Base-by-base conservation (phyloP, 1,140 invertebrate genomes). In the Drosophila orosa region DNA sequence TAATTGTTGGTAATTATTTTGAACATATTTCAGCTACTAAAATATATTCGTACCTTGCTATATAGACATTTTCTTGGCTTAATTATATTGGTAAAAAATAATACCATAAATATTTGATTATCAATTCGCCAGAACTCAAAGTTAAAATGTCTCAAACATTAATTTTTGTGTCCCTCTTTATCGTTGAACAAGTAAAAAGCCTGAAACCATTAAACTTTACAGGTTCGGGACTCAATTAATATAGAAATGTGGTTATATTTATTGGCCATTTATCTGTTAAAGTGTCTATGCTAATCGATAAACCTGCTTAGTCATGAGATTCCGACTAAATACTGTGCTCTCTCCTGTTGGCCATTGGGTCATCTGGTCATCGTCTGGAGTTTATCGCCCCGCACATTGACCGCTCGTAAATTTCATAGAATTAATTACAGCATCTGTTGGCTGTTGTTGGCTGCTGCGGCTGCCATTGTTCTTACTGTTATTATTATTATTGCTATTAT, bases 351-450 rank as follows among this genome's bases (percentile, higher is more conserved):
- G 48, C 67, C 68, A 48, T 48, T 71, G 63, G 66, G 68, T 72
- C 68, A 71, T 71, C 68, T 71, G 68, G 68, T 48, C 68, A 48
- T 57, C 40, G 67, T 71, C 66, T 67, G 22, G 35, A 57, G 54
- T 73, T 66, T 67, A 67, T 68, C 25, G 73, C 19, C 54, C 40
- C 40, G 17, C 48, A 58, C 37, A 39, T 44, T 60, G 62, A 52
- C 72, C 31, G 62, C 74, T 25, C 62, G 57, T 68, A 45, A 82
- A 83, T 82, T 59, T 75, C 60, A 62, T 63, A 67, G 59, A 57
- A 69, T 58, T 80, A 84, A 84, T 84, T 84, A 63, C 48, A 66
- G 71, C 54, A 62, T 63, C 61, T 71, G 48, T 59, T 74, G 19
- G 35, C 22, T 22, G 42, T 45, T 42, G 61, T 45, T 42, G 61